phyloP scores from a whole-genome alignment of 2,888 invertebrate genomes.

The Suillia variegata region DNA sequence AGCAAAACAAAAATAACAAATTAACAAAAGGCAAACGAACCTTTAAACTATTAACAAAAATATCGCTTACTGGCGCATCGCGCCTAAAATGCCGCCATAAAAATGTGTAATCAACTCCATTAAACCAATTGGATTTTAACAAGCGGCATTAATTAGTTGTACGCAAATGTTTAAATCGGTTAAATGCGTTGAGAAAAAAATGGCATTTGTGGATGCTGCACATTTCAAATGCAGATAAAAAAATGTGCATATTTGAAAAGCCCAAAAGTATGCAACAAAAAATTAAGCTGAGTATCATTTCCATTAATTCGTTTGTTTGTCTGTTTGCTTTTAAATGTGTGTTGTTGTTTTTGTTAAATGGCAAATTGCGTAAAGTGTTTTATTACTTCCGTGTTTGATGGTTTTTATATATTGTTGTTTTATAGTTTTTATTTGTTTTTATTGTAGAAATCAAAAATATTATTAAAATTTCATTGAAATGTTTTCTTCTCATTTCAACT shows the following conservation, averaged over 20 bases:
- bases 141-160: not conserved
- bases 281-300: too few species aligned
- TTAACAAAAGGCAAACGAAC: not conserved
- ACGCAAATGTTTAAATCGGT: not conserved
- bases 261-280: constrained; percentile 1
- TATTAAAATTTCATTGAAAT: too few species aligned
- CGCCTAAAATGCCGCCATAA: not conserved
- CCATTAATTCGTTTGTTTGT: too few species aligned
- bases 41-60: not conserved
- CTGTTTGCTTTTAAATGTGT: too few species aligned
- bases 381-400: not conserved
- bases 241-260: not conserved
- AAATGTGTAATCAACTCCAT: not conserved
- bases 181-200: not conserved
- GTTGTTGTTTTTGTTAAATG: too few species aligned
- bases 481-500: too few species aligned
- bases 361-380: not conserved
- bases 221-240: not conserved
- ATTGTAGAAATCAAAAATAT: not conserved
- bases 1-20: too few species aligned
- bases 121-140: too few species aligned
- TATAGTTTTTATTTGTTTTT: not conserved
- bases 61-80: not conserved
- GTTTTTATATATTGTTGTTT: not conserved
- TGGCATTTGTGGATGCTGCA: not conserved